Evolutionary conservation across 2,888 invertebrate genomes (phyloP), one percentile per base, ranked within the genome.

Genomic region (Craniophora ligustri): DNA sequence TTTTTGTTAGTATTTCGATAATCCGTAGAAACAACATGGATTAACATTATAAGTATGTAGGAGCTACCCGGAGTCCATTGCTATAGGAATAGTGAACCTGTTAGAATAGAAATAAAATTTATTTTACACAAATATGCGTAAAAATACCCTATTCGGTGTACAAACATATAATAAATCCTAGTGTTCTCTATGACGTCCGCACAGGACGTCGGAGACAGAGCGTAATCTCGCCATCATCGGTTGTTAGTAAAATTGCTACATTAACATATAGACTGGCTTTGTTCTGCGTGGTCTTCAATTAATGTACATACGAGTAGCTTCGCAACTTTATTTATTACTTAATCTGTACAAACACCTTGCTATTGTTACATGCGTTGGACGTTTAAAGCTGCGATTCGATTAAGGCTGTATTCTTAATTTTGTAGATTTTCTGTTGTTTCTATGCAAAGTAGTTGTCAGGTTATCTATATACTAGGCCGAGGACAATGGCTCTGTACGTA

Each of bases 241-340:
- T 78, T 75, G 82, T 81, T 84, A 82, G 82, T 82, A 75, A 83
- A 85, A 85, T 84, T 78, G 76, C 75, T 70, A 73, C 74, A 84
- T 86, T 84, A 80, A 76, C 84, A 82, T 85, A 81, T 66, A 64
- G 35, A 61, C 62, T 59, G 48, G 40, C 67, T 71, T 71, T 61
- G 66, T 69, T 66, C 63, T 50, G 49, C 36, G 46, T 36, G 14
- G 41, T 19, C 49, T 62, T 41, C 49, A 66, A 62, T 74, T 58
- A 71, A 65, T 42, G 56, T 47, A 50, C 42, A 38, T 47, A 38
- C n/a, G n/a, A n/a, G n/a, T n/a, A 45, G 36, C 31, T 49, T 40
- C 5, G 16, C 41, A 21, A 54, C 40, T 46, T 28, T 54, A 46
- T 48, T 60, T 69, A 56, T 61, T 53, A 11, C 28, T 36, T 31